A percentile compares a stretch with the other conserved stretches of the same genome.
phyloP scores from a whole-genome alignment of 30 jellyfish, hydroid and myxozoan genomes.

The Catostylus mosaicus region DNA sequence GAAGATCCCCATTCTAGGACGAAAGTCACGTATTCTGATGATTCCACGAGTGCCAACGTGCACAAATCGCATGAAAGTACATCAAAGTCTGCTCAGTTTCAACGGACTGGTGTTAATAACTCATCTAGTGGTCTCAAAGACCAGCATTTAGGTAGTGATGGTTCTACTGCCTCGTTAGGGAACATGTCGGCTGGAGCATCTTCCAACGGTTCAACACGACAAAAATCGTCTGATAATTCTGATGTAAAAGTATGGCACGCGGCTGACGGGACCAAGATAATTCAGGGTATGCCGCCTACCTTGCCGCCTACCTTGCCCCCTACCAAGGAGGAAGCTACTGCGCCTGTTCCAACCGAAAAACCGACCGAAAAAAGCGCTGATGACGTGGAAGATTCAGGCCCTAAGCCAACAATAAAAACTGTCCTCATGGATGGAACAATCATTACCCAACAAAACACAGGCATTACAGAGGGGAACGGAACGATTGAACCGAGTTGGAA shows the following conservation, averaged over 20 bases:
- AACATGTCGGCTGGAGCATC: not conserved
- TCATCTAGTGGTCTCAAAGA: not conserved
- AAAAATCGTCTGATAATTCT: not conserved
- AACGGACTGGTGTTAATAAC: not conserved
- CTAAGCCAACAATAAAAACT: no score
- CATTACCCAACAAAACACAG: constrained; percentile 78
- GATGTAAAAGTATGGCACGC: constrained; percentile 44
- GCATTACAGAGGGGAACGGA: constrained; percentile 50
- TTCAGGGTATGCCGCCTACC: constrained; percentile 67
- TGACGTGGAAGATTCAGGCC: no score
- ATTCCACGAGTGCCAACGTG: constrained; percentile 43
- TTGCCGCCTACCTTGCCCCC: constrained; percentile 57
- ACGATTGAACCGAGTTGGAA: constrained; percentile 63
- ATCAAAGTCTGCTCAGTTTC: not conserved
- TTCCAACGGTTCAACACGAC: not conserved
- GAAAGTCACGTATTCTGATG: constrained; percentile 55
- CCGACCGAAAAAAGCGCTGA: no score
- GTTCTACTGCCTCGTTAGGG: not conserved
- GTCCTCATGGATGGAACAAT: constrained; percentile 70
- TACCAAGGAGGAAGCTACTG: constrained; percentile 29
- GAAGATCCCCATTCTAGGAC: constrained; percentile 59
- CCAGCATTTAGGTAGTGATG: constrained; percentile 3
- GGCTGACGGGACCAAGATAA: constrained; percentile 74
- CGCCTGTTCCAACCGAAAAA: constrained; percentile 58
- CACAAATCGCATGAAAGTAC: constrained; percentile 50